Percentiles rank a stretch among this genome's conserved stretches.
Evolutionary conservation across 1,140 invertebrate genomes (phyloP).

Genomic region (Hydropsyche tenuis): DNA sequence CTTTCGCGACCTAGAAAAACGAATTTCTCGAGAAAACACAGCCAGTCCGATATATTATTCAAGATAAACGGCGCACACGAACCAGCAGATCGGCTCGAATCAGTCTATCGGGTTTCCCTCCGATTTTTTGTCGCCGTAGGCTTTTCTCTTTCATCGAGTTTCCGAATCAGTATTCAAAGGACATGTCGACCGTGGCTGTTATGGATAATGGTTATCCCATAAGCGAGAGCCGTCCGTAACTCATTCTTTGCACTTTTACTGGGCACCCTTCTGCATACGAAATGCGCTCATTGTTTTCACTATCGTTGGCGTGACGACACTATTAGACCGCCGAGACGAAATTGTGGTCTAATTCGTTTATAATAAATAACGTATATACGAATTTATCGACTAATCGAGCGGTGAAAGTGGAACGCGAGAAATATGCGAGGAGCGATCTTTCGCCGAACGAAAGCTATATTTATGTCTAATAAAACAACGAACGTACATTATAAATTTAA

Average conservation of each 20-base stretch:
- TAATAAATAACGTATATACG: not conserved
- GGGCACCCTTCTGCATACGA: slow-evolving; percentile 1
- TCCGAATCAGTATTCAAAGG: slow-evolving; percentile 14
- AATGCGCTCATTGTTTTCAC: slow-evolving; percentile 9
- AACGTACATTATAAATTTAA: slow-evolving; percentile 3
- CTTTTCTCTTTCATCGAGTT: too few species aligned
- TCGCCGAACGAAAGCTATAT: slow-evolving; percentile 14
- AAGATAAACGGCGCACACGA: not conserved
- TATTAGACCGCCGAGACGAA: not conserved
- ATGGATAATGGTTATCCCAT: slow-evolving; percentile 9
- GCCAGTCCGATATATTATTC: not conserved
- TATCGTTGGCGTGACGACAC: not conserved
- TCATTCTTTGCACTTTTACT: slow-evolving; percentile 1
- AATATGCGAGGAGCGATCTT: slow-evolving; percentile 14
- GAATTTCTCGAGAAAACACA: slow-evolving; percentile 27
- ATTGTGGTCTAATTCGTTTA: too few species aligned
- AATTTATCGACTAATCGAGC: not conserved
- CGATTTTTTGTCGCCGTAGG: too few species aligned
- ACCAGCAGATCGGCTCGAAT: not conserved
- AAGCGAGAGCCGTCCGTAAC: not conserved
- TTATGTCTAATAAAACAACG: slow-evolving; percentile 17
- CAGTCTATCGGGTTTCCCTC: not conserved
- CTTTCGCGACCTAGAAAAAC: slow-evolving; percentile 26
- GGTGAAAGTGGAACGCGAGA: slow-evolving; percentile 18
- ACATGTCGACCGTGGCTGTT: not conserved